A percentile compares a stretch with the other conserved stretches of the same genome.
Evolutionary conservation across 2,888 invertebrate species (phyloP).

Genomic region (Tipula helvola): DNA sequence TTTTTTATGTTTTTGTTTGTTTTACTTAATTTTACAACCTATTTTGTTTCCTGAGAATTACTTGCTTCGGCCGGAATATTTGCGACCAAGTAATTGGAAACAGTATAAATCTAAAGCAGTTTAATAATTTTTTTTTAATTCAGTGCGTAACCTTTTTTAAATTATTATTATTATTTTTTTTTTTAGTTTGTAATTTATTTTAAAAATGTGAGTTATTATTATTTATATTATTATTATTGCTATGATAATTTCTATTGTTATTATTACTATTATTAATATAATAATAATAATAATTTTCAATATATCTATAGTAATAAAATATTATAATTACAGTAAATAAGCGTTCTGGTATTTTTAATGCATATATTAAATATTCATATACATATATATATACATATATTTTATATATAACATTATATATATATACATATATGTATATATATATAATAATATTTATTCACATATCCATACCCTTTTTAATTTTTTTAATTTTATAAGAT

Average conservation of each 20-base stretch:
- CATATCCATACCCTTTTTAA: background rate
- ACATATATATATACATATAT: conserved; percentile 15
- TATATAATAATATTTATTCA: conserved; percentile 12
- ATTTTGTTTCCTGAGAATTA: background rate
- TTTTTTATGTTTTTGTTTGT: background rate
- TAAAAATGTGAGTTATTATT: background rate
- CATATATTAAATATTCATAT: conserved; percentile 20
- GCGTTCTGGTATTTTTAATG: conserved; percentile 7
- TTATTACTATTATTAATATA: conserved; percentile 4
- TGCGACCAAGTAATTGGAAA: background rate
- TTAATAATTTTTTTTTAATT: background rate
- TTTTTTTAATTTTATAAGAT: background rate
- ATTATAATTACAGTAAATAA: conserved; percentile 6
- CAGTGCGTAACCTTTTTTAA: background rate
- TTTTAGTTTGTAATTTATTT: background rate
- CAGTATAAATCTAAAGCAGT: background rate
- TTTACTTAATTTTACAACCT: background rate
- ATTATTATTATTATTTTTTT: background rate
- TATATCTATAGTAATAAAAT: conserved; percentile 4
- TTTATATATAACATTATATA: conserved; percentile 12
- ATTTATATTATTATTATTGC: conserved; percentile 4
- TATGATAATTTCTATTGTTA: conserved; percentile 4
- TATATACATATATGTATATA: conserved; percentile 15
- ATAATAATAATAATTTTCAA: conserved; percentile 4
- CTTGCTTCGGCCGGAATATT: background rate